Percentiles rank a stretch among this genome's conserved stretches.
Evolutionary conservation across 1,140 invertebrate species (phyloP).

Genomic region (Pseudomyrmex pallidus): DNA sequence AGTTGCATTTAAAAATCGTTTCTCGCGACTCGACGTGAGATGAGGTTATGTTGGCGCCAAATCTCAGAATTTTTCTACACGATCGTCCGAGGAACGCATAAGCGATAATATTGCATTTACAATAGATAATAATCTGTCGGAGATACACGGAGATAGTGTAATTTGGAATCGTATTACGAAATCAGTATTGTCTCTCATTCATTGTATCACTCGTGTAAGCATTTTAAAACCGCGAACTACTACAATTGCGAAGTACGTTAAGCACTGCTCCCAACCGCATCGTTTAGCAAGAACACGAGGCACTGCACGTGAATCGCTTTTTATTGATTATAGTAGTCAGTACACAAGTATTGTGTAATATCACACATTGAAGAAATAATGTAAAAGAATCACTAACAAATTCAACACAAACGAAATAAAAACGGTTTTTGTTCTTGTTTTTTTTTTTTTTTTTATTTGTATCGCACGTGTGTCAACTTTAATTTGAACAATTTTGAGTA

Average conservation of each 20-base stretch:
- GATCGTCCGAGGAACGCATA: not conserved
- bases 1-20: conserved; percentile 65
- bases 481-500: too few relatives aligned
- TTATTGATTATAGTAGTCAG: not conserved
- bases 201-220: conserved; percentile 54
- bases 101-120: not conserved
- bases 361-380: not conserved
- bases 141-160: conserved; percentile 33
- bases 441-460: too few relatives aligned
- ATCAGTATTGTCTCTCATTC: conserved; percentile 45
- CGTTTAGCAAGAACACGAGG: not conserved
- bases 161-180: conserved; percentile 66
- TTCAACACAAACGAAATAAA: not conserved
- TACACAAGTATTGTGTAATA: not conserved
- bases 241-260: conserved; percentile 25
- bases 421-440: not conserved
- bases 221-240: conserved; percentile 68
- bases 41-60: conserved; percentile 72
- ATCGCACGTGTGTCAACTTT: too few relatives aligned
- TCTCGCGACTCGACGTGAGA: conserved; percentile 3
- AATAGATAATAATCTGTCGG: not conserved
- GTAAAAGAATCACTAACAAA: not conserved
- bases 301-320: not conserved
- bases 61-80: conserved; percentile 31
- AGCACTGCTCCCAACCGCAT: conserved; percentile 14